Conservation (phyloP, 2,888 invertebrate genomes). For the Pyrrhosoma nymphula region DNA sequence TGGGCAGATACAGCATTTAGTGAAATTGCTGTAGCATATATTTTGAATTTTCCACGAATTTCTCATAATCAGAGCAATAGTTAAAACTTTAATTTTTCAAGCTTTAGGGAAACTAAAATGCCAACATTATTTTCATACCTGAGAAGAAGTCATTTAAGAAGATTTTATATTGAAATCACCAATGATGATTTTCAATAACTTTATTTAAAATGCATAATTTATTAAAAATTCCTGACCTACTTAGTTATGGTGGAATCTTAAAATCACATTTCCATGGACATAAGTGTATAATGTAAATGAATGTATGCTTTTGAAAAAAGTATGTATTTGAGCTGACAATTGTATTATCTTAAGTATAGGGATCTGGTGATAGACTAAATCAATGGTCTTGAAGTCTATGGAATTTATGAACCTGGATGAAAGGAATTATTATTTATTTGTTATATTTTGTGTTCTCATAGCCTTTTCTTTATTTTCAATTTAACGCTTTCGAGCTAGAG, state of each 20-base stretch:
- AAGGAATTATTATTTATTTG: background rate
- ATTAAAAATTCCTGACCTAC: background rate
- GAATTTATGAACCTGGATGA: too few relatives aligned
- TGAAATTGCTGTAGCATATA: background rate
- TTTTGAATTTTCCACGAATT: background rate
- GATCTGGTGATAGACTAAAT: too few relatives aligned
- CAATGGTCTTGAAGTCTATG: too few relatives aligned
- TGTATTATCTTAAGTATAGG: too few relatives aligned
- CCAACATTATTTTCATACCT: background rate
- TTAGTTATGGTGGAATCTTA: background rate
- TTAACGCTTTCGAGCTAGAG: background rate
- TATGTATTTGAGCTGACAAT: background rate
- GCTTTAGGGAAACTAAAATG: background rate
- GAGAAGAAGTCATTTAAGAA: background rate
- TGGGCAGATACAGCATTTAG: background rate
- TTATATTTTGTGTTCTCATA: background rate
- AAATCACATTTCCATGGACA: background rate
- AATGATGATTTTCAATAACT: background rate
- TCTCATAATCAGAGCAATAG: too few relatives aligned
- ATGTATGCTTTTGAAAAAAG: background rate
- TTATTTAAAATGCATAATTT: background rate
- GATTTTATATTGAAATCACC: background rate
- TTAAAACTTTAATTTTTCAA: too few relatives aligned
- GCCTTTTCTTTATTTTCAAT: background rate
- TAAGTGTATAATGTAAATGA: background rate